Percentiles rank a stretch among this genome's conserved stretches.
phyloP scores from a whole-genome alignment of 2,888 invertebrate species.

The Agrochola lychnidis region DNA sequence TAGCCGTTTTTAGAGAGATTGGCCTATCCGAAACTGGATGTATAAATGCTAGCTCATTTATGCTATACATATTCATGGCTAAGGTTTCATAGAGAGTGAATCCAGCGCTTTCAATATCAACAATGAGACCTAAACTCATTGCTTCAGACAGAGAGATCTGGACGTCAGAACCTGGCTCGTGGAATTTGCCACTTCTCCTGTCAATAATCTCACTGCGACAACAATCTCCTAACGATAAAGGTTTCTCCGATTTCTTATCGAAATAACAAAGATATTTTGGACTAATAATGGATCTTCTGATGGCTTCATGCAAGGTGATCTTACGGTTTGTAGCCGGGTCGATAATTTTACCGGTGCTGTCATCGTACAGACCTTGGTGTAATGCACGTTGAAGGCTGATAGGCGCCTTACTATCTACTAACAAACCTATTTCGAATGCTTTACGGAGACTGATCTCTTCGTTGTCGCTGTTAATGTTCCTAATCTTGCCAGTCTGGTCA shows the following conservation, averaged over 20 bases:
- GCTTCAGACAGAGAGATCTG: constrained; percentile 93
- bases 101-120: constrained; percentile 96
- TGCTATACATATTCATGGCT: constrained; percentile 94
- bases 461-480: constrained; percentile 92
- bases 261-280: constrained; percentile 95
- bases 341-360: constrained; percentile 94
- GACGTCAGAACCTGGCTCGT: constrained; percentile 92
- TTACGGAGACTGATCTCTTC: constrained; percentile 93
- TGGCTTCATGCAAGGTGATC: constrained; percentile 96
- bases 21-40: constrained; percentile 95
- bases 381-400: constrained; percentile 96
- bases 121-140: constrained; percentile 94
- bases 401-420: constrained; percentile 95
- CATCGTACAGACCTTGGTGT: constrained; percentile 96
- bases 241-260: constrained; percentile 93
- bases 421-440: constrained; percentile 94
- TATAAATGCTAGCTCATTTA: constrained; percentile 92
- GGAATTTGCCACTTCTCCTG: constrained; percentile 94
- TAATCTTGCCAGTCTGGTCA: constrained; percentile 93
- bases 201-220: constrained; percentile 95
- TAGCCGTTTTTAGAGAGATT: constrained; percentile 93
- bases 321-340: constrained; percentile 95
- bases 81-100: constrained; percentile 95
- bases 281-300: constrained; percentile 95
- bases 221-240: constrained; percentile 94